Conservation (phyloP, 2,113 vertebrate species). For the Lepus timidus region DNA sequence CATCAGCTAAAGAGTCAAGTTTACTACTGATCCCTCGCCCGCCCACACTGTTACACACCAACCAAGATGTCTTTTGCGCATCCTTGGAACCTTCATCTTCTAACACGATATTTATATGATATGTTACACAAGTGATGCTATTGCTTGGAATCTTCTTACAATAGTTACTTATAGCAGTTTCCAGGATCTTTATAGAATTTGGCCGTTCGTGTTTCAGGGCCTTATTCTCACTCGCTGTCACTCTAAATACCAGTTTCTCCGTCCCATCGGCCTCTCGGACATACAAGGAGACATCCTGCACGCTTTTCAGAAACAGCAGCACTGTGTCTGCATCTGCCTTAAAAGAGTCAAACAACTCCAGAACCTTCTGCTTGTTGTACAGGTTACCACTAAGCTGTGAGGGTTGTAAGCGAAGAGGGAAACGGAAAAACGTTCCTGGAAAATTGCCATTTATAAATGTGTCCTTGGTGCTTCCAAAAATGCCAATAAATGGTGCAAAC, state of each 20-base stretch:
- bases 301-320: slow-evolving; percentile 96
- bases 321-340: slow-evolving; percentile 97
- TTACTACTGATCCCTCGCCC: slow-evolving; percentile 94
- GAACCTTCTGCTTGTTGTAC: slow-evolving; percentile 97
- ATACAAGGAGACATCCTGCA: slow-evolving; percentile 95
- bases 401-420: slow-evolving; percentile 95
- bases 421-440: slow-evolving; percentile 97
- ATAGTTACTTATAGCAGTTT: slow-evolving; percentile 93
- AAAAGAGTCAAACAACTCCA: slow-evolving; percentile 98
- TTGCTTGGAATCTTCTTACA: slow-evolving; percentile 92
- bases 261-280: slow-evolving; percentile 94
- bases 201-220: slow-evolving; percentile 92
- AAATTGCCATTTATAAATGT: slow-evolving; percentile 93
- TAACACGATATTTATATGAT: slow-evolving; percentile 93
- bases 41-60: slow-evolving; percentile 97
- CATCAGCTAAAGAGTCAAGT: slow-evolving; percentile 95
- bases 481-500: slow-evolving; percentile 94
- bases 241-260: slow-evolving; percentile 94
- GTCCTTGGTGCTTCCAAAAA: slow-evolving; percentile 96
- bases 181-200: slow-evolving; percentile 92
- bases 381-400: slow-evolving; percentile 96
- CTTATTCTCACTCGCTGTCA: slow-evolving; percentile 92
- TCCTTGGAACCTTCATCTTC: slow-evolving; percentile 93
- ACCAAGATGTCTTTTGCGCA: slow-evolving; percentile 93
- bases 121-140: slow-evolving; percentile 94